Evolutionary conservation across 2,113 vertebrate genomes (phyloP).

Genomic region (Piliocolobus tephrosceles): DNA sequence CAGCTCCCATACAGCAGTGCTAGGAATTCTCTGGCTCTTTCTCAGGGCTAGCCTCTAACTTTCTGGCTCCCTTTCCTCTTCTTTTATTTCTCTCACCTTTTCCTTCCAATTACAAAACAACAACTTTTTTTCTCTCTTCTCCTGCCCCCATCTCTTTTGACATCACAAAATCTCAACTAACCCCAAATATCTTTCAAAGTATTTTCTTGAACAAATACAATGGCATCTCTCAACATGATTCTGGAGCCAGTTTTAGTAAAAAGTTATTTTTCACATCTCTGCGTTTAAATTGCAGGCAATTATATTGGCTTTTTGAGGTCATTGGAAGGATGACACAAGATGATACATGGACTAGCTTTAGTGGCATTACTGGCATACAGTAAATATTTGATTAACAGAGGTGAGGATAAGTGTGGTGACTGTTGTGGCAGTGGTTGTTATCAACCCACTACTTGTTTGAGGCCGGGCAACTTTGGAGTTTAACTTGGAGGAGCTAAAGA

Average conservation of each 20-base stretch:
- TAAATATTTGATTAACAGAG: neutral
- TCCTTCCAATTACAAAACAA: neutral
- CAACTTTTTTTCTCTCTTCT: neutral
- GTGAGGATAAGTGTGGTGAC: neutral
- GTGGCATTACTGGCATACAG: neutral
- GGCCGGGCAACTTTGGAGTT: neutral
- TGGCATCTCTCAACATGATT: neutral
- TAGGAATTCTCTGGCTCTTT: neutral
- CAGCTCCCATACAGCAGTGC: neutral
- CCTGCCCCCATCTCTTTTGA: neutral
- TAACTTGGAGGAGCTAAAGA: neutral
- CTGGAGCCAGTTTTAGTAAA: neutral
- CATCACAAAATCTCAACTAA: neutral
- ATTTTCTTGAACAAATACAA: conserved; percentile 10
- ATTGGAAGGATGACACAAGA: neutral
- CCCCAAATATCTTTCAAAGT: neutral
- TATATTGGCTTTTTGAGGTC: neutral
- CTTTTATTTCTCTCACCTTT: neutral
- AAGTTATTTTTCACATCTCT: neutral
- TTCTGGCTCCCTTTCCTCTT: neutral
- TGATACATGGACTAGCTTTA: neutral
- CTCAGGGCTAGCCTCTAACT: neutral
- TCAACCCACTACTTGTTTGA: neutral
- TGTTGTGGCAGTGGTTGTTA: neutral
- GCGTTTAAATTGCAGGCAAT: neutral